Conservation (phyloP, 2,888 invertebrate genomes). For the Anthophora plumipes region DNA sequence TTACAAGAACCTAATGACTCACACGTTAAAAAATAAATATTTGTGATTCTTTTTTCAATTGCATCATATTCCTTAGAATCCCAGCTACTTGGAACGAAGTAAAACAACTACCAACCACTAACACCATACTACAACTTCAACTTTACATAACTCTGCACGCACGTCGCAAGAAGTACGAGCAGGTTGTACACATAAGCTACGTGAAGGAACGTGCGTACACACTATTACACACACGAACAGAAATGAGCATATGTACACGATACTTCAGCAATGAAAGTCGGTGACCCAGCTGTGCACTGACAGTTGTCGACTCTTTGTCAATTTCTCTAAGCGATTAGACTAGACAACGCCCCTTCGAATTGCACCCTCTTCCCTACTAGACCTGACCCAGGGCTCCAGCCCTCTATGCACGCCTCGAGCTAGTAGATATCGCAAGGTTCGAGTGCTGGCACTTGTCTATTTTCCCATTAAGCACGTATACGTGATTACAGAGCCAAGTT, state of each 20-base stretch:
- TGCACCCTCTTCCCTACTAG: slow-evolving; percentile 42
- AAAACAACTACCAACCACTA: neutral
- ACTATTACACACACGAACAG: slow-evolving; percentile 12
- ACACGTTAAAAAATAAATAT: too few relatives aligned
- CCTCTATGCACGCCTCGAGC: slow-evolving; percentile 43
- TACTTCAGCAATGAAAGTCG: slow-evolving; percentile 68
- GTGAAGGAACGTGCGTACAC: slow-evolving; percentile 7
- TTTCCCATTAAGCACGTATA: slow-evolving; percentile 78
- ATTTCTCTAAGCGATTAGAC: slow-evolving; percentile 79
- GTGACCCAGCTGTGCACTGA: slow-evolving; percentile 79
- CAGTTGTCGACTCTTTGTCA: slow-evolving; percentile 82
- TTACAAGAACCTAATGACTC: too few relatives aligned
- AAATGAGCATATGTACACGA: slow-evolving; percentile 32
- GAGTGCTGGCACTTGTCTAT: slow-evolving; percentile 74
- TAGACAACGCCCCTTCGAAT: slow-evolving; percentile 70
- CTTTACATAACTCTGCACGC: neutral
- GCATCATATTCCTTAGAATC: too few relatives aligned
- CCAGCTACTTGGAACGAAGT: neutral
- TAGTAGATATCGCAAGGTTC: slow-evolving; percentile 67
- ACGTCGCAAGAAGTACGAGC: neutral
- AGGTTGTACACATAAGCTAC: neutral
- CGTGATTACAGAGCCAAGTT: slow-evolving; percentile 71
- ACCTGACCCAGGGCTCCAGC: slow-evolving; percentile 35
- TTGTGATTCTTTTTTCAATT: too few relatives aligned
- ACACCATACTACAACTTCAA: neutral